Evolutionary conservation across 2,113 vertebrate species (phyloP).

Genomic region (Apteryx owenii): DNA sequence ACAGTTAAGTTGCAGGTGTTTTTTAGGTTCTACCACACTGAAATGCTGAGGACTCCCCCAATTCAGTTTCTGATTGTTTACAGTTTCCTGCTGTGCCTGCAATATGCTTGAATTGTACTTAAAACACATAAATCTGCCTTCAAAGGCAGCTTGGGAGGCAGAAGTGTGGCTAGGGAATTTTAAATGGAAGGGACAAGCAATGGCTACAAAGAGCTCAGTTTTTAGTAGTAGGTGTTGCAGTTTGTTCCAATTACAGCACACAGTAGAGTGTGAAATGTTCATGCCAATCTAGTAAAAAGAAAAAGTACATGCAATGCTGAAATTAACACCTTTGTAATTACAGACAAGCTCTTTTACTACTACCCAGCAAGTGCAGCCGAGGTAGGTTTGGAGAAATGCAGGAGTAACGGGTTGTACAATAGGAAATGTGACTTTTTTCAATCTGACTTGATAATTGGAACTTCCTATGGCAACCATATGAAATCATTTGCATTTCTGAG

Average conservation of each 20-base stretch:
- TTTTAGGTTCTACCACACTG: slow-evolving; percentile 38
- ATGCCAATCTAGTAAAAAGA: slow-evolving; percentile 77
- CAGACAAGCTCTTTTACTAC: slow-evolving; percentile 61
- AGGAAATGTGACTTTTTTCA: not conserved
- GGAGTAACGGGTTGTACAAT: not conserved
- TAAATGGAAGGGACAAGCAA: slow-evolving; percentile 66
- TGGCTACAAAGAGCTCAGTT: slow-evolving; percentile 58
- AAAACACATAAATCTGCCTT: slow-evolving; percentile 85
- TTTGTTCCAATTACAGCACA: slow-evolving; percentile 78
- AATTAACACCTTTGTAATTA: slow-evolving; percentile 77
- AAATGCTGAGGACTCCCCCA: slow-evolving; percentile 65
- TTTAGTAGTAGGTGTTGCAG: slow-evolving; percentile 72
- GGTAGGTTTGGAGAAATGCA: not conserved
- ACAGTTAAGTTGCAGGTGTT: not conserved
- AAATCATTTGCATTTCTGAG: not conserved
- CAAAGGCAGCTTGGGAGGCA: slow-evolving; percentile 79
- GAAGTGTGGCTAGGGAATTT: slow-evolving; percentile 72
- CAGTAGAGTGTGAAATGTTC: slow-evolving; percentile 75
- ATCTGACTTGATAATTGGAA: slow-evolving; percentile 3
- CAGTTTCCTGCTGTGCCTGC: slow-evolving; percentile 76
- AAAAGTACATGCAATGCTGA: slow-evolving; percentile 73
- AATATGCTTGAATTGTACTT: slow-evolving; percentile 77
- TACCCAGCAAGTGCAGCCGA: not conserved
- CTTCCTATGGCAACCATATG: not conserved
- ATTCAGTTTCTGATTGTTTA: slow-evolving; percentile 81